A percentile compares a stretch with the other conserved stretches of the same genome.
Conservation (phyloP, 2,797 vertebrate genomes). For the Sebastes glaucus region DNA sequence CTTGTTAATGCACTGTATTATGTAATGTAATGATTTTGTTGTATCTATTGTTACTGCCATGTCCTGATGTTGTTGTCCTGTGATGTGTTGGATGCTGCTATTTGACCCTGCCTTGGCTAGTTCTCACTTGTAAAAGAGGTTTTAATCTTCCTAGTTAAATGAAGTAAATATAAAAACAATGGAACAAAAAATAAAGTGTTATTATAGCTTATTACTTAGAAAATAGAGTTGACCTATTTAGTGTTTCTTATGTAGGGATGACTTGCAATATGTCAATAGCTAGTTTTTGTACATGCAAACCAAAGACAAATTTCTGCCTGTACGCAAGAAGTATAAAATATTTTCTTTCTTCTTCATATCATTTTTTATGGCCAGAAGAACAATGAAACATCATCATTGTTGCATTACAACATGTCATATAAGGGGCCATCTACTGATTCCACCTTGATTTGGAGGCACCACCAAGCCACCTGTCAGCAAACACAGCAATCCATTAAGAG, state of each 20-base stretch:
- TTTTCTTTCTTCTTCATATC: too few species aligned
- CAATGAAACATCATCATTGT: background rate
- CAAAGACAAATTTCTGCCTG: too few species aligned
- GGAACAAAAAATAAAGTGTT: background rate
- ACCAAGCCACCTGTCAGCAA: constrained; percentile 77
- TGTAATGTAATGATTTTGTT: background rate
- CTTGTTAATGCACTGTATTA: background rate
- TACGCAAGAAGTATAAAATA: too few species aligned
- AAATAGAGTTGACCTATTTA: background rate
- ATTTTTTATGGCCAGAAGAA: background rate
- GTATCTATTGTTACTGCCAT: background rate
- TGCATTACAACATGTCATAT: constrained; percentile 7
- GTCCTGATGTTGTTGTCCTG: background rate
- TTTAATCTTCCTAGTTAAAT: background rate
- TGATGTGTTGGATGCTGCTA: background rate
- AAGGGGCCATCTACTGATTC: constrained; percentile 4
- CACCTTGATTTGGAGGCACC: constrained; percentile 46
- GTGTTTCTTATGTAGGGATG: background rate
- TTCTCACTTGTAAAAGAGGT: too few species aligned
- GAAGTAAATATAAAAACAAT: too few species aligned
- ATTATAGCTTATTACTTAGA: background rate
- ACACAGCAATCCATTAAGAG: constrained; percentile 75
- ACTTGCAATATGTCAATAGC: background rate
- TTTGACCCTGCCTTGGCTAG: background rate
- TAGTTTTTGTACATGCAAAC: too few species aligned